Evolutionary conservation across 1,140 invertebrate species (phyloP), one percentile per base, ranked within the genome.

Genomic region (Zaprionus ghesquierei): DNA sequence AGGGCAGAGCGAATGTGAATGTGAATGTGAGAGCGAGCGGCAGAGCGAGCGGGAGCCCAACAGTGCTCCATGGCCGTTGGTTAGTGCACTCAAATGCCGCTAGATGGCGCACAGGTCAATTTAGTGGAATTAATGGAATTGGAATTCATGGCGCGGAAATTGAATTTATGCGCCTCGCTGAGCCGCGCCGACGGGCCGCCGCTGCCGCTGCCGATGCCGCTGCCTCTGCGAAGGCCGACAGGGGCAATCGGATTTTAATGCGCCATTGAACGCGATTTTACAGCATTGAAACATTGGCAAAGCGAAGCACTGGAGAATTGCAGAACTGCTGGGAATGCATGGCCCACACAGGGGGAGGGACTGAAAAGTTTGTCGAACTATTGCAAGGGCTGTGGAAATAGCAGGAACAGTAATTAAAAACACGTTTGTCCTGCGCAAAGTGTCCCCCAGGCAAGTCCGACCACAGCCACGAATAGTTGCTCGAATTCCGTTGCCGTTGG

Each of bases 111-210:
- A 72, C 72, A 61, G 90, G 76, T 91, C 85, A 91, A 91, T 91
- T 81, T 84, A 89, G 90, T 90, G 90, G 90, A 91, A 91, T 86
- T 91, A 91, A 91, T 91, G 90, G 87, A 90, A 90, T 86, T 78
- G 90, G 79, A 90, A 89, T 91, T 90, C 84, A 91, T 91, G 90
- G 75, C 76, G 79, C 81, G 89, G 89, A 91, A 91, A 90, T 87
- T 87, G 82, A 87, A 87, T 87, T 89, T 89, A 87, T 87, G 77
- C 74, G 77, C 66, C 72, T 77, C 75, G 75, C 66, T 74, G 63
- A 63, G 73, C 73, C 59, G 75, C 51, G 33, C 38, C 53, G 69
- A 15, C 53, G 20, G 49, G 59, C 59, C 68, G 59, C 29, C 31
- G 41, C n/a, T n/a, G n/a, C n/a, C n/a, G n/a, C n/a, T n/a, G n/a